Percentiles rank a stretch among this genome's conserved stretches.
phyloP scores from a whole-genome alignment of 2,888 invertebrate genomes.

The Andricus curvator region DNA sequence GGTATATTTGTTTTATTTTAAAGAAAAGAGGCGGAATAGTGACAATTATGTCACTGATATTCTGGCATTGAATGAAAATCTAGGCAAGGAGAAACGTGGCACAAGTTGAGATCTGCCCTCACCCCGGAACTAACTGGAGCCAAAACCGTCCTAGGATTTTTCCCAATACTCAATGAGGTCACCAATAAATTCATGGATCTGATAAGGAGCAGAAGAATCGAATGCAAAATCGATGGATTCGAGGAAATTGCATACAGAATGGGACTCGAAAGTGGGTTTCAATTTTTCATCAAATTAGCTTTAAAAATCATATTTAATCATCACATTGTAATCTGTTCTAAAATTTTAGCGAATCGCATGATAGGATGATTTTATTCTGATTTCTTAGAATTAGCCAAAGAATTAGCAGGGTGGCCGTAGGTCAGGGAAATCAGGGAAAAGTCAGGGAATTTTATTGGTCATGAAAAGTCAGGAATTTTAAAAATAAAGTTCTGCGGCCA shows the following conservation, averaged over 20 bases:
- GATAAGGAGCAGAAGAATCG: slow-evolving; percentile 80
- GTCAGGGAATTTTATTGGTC: no score
- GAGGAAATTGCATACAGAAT: slow-evolving; percentile 88
- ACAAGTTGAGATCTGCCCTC: slow-evolving; percentile 85
- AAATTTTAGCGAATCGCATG: no score
- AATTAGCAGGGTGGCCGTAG: no score
- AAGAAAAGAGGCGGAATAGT: slow-evolving; percentile 40
- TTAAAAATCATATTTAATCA: background rate
- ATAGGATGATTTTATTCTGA: background rate
- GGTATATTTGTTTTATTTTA: slow-evolving; percentile 39
- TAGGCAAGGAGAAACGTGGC: slow-evolving; percentile 90
- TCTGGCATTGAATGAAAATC: slow-evolving; percentile 48
- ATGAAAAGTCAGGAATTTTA: no score
- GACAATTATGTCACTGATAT: slow-evolving; percentile 36
- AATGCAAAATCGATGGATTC: slow-evolving; percentile 79
- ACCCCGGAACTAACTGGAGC: slow-evolving; percentile 89
- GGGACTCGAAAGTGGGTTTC: slow-evolving; percentile 87
- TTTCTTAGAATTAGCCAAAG: no score
- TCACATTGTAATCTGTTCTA: no score
- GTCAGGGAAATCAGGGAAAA: no score
- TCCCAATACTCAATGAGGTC: slow-evolving; percentile 87
- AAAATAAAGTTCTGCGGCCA: no score
- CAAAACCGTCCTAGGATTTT: slow-evolving; percentile 86
- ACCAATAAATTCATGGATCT: slow-evolving; percentile 88
- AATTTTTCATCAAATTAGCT: slow-evolving; percentile 28